A percentile compares a stretch with the other conserved stretches of the same genome.
Conservation (phyloP, 2,888 invertebrate genomes). For the Podabrus alpinus region DNA sequence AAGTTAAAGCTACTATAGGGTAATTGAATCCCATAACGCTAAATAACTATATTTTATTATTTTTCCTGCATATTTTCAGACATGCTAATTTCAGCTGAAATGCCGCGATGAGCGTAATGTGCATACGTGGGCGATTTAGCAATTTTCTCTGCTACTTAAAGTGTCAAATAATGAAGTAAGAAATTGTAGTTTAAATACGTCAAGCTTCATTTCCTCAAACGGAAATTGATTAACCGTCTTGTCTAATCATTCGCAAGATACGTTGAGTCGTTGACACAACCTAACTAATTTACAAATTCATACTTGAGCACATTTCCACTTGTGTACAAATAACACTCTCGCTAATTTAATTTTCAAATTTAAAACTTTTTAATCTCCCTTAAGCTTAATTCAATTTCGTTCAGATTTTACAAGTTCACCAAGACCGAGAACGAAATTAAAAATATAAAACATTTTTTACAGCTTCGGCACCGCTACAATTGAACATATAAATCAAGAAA, state of each 20-base stretch:
- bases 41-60: not conserved
- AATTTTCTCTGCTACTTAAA: not conserved
- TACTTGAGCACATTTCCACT: not conserved
- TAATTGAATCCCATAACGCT: not conserved
- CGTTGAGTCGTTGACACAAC: conserved; percentile 10
- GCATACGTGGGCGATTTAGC: not conserved
- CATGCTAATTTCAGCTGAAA: not conserved
- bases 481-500: not conserved
- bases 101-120: not conserved
- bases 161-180: not conserved
- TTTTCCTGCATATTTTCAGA: not conserved
- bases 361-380: not conserved
- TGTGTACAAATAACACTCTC: not conserved
- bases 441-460: not conserved
- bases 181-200: not conserved
- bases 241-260: conserved; percentile 11
- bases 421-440: not conserved
- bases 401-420: not conserved
- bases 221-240: conserved; percentile 18
- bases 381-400: not conserved
- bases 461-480: not conserved
- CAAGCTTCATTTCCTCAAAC: not conserved
- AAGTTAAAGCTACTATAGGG: not conserved
- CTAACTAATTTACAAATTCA: conserved; percentile 22
- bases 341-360: not conserved